Evolutionary conservation across 2,797 vertebrate species (phyloP).

Genomic region (Pseudomugil gertrudae): DNA sequence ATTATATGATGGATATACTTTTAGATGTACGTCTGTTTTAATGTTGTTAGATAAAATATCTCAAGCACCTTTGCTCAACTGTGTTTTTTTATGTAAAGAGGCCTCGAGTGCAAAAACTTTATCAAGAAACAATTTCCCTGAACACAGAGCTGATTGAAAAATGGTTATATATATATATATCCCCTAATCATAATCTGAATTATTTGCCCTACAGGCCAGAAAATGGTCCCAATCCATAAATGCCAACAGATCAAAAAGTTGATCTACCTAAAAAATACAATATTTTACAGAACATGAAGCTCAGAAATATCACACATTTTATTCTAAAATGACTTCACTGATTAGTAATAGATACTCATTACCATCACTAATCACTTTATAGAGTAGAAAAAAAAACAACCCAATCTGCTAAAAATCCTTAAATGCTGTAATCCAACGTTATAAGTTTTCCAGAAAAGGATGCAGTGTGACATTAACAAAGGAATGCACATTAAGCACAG

Average conservation of each 20-base stretch:
- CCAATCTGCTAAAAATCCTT: neutral
- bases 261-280: neutral
- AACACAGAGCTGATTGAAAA: too few species aligned
- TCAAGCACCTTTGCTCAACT: constrained; percentile 4
- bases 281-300: neutral
- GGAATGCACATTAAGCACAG: constrained; percentile 4
- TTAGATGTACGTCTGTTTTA: constrained; percentile 9
- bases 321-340: neutral
- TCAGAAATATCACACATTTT: neutral
- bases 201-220: neutral
- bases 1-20: constrained; percentile 16
- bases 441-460: neutral
- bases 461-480: neutral
- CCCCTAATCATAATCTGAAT: too few species aligned
- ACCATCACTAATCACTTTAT: neutral
- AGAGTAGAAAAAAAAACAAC: neutral
- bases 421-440: too few species aligned
- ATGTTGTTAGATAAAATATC: constrained; percentile 19
- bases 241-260: neutral
- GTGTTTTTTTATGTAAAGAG: neutral
- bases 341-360: neutral
- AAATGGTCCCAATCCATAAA: neutral
- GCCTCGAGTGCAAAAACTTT: neutral
- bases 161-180: too few species aligned
- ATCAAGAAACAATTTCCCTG: too few species aligned